Conservation (phyloP, 2,888 invertebrate species). For the Rhabditoides inermis region DNA sequence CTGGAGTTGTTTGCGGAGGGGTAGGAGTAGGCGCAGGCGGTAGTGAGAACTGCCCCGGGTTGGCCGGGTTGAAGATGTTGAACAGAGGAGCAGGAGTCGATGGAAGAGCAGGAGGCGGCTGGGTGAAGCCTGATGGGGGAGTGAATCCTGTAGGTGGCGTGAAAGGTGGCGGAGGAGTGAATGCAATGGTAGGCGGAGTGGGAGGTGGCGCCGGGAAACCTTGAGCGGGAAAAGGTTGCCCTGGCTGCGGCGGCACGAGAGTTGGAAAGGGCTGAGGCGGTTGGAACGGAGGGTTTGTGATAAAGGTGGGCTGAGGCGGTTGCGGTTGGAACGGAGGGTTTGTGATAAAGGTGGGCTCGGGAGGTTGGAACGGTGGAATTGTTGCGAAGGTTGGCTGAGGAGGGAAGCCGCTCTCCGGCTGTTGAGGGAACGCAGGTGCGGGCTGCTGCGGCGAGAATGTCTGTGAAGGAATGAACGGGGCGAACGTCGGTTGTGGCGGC, state of each 20-base stretch:
- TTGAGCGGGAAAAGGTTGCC: no score
- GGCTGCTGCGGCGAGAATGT: background rate
- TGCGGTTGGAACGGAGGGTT: background rate
- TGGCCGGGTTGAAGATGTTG: background rate
- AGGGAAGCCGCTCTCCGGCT: background rate
- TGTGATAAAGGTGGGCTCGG: background rate
- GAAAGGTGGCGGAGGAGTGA: slow-evolving; percentile 11
- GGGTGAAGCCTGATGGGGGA: slow-evolving; percentile 4
- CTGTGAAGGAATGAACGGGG: no score
- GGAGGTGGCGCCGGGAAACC: background rate
- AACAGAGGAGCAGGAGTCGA: slow-evolving; percentile 11
- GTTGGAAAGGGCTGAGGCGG: background rate
- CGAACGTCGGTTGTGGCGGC: background rate
- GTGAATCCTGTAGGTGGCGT: slow-evolving; percentile 12
- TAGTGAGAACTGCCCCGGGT: background rate
- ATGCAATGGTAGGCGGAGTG: slow-evolving; percentile 5
- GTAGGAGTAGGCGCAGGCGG: background rate
- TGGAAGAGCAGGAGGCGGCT: slow-evolving; percentile 15
- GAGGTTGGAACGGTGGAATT: background rate
- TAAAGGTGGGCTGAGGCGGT: slow-evolving; percentile 2
- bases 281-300: background rate
- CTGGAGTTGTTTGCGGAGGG: background rate
- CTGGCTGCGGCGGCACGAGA: no score
- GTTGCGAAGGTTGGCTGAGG: background rate
- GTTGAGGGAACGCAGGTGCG: background rate